Evolutionary conservation across 37 sponge, comb jelly and placozoan genomes (phyloP).

Genomic region (Aplysina aerophoba): DNA sequence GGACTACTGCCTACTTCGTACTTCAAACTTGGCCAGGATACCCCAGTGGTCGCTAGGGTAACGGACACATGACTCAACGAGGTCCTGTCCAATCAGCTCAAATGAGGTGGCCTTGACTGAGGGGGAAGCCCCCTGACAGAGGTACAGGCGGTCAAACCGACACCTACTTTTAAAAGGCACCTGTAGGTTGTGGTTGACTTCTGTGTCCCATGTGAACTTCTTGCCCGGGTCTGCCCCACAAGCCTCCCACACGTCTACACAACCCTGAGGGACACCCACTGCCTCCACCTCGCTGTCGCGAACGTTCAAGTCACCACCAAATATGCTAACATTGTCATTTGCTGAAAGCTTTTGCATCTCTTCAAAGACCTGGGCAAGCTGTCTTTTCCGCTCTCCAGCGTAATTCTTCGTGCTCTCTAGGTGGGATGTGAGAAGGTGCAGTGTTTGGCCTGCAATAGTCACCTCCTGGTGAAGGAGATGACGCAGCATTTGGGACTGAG

Average conservation of each 20-base stretch:
- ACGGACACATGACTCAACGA: conserved; percentile 32
- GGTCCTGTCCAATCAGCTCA: conserved; percentile 70
- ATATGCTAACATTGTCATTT: conserved; percentile 39
- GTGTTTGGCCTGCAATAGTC: conserved; percentile 30
- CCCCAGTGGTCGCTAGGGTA: conserved; percentile 92
- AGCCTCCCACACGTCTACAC: conserved; percentile 78
- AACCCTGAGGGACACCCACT: conserved; percentile 46
- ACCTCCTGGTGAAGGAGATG: conserved; percentile 61
- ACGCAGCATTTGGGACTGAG: conserved; percentile 60
- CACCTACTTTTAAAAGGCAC: conserved; percentile 42
- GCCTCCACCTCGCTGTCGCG: conserved; percentile 61
- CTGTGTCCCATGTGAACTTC: conserved; percentile 79
- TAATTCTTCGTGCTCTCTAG: conserved; percentile 72
- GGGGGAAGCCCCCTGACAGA: conserved; percentile 29
- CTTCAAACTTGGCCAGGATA: conserved; percentile 57
- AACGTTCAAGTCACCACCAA: conserved; percentile 82
- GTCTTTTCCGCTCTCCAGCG: conserved; percentile 49
- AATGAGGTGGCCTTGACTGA: conserved; percentile 35
- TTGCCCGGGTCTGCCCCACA: conserved; percentile 42
- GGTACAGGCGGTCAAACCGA: conserved; percentile 72
- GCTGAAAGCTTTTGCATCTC: conserved; percentile 14
- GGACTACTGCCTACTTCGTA: not conserved
- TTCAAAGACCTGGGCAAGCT: conserved; percentile 40
- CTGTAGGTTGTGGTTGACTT: conserved; percentile 53
- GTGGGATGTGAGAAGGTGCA: conserved; percentile 67